Evolutionary conservation across 2,888 invertebrate species (phyloP).

Genomic region (Lasioglossum lativentre): DNA sequence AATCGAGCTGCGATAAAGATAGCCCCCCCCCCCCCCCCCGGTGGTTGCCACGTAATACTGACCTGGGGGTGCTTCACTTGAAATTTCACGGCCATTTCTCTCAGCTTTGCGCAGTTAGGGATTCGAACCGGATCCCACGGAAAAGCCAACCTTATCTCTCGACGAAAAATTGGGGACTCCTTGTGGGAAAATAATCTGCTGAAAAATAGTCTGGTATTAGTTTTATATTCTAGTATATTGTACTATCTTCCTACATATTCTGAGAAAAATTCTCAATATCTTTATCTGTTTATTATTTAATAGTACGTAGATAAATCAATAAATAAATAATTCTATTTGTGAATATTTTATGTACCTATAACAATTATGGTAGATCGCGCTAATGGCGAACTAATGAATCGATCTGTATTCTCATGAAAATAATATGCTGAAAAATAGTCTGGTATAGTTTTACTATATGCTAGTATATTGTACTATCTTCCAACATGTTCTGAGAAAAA

Average conservation of each 20-base stretch:
- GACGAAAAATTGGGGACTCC: slow-evolving; percentile 1
- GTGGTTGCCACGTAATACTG: slow-evolving; percentile 9
- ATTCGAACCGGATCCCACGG: neutral
- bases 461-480: neutral
- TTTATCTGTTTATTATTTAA: no score
- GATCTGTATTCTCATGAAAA: no score
- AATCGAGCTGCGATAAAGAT: slow-evolving; percentile 28
- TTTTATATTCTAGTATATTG: neutral
- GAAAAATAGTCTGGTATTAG: neutral
- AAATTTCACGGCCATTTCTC: slow-evolving; percentile 7
- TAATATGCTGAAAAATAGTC: no score
- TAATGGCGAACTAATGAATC: no score
- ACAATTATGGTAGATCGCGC: no score
- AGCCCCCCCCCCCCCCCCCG: no score
- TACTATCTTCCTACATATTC: neutral
- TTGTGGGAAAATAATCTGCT: neutral
- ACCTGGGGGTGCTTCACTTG: neutral
- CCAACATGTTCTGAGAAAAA: no score
- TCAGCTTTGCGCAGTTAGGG: neutral
- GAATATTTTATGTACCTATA: no score
- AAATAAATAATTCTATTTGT: no score
- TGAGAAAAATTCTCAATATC: no score
- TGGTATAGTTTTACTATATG: no score
- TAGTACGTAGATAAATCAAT: no score
- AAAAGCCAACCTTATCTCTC: neutral